Evolutionary conservation across 2,797 vertebrate species (phyloP), one percentile per base, ranked within the genome.

Genomic region (Cetoscarus ocellatus): DNA sequence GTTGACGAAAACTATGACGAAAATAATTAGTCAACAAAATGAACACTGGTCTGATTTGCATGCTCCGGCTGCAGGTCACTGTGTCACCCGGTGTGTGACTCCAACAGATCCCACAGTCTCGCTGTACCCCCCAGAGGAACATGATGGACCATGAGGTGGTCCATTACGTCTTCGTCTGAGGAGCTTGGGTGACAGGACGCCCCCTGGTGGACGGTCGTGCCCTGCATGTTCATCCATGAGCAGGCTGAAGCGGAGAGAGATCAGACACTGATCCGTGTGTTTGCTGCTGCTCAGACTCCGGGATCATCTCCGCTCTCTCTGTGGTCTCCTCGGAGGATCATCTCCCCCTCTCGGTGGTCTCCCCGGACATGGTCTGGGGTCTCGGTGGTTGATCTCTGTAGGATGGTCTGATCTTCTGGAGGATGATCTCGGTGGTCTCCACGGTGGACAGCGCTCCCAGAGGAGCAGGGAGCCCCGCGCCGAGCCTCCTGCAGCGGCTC

Each of bases 341-440:
- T 44, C 40, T 47, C 53, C n/a, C n/a, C n/a, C n/a, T n/a, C n/a
- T n/a, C n/a, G n/a, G n/a, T n/a, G n/a, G n/a, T n/a, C n/a, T n/a
- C n/a, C n/a, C n/a, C n/a, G n/a, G n/a, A n/a, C n/a, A n/a, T n/a
- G n/a, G n/a, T n/a, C n/a, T n/a, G n/a, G n/a, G n/a, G n/a, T n/a
- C n/a, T 10, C 60, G 86, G 93, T 8, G 36, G 36, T 38, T 38
- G 36, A 38, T 38, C 8, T 43, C 42, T 12, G 10, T 12, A 90
- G 80, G 83, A 97, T 97, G 96, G 88, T 71, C 87, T 86, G 93
- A 88, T 86, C 58, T 5, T 50, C 86, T 75, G 85, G 80, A 92
- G 88, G 85, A 97, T 97, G 97, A 96, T 96, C 77, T 93, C 96
- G 17, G 95, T 96, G 77, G 95, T 97, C 84, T 96, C 95, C 84